Base-by-base conservation (phyloP, 2,113 vertebrate species). In the Corynorhinus townsendii region DNA sequence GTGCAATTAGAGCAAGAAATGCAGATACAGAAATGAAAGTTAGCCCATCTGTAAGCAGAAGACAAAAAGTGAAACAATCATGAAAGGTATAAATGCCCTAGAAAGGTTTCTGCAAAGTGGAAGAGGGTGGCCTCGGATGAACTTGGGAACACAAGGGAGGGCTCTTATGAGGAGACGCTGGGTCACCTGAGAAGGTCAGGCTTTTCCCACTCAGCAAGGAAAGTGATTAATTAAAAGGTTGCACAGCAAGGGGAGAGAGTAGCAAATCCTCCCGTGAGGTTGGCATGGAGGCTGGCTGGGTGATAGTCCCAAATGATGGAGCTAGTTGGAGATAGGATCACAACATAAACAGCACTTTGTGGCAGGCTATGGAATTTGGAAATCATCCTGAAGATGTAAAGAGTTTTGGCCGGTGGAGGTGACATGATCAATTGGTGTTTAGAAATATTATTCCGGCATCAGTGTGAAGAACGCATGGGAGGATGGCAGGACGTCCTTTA, bases 381-480 rank as follows among this genome's bases (percentile, higher is more conserved):
- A 95, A 68, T 76, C 76, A 84, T 92, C 92, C 87, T 77, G 87
- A 93, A 68, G 83, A 66, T 93, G 43, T 85, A 72, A 90, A 95
- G 92, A 72, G 38, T 93, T 95, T 95, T 96, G 96, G 87, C 95
- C 87, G 73, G 84, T 93, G 35, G 54, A 91, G 47, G 30, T 90
- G 92, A 93, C 86, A 81, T n/a, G 72, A 92, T 93, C 90, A 83
- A 40, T 96, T 85, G 54, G 66, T 87, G 85, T 66, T 95, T 90
- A 94, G 96, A 96, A 96, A 92, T 96, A 97, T 49, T 93, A 52
- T 52, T 87, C 81, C 94, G 96, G 83, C 89, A 90, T 95, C n/a
- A 28, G 11, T 43, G 20, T 89, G 62, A 91, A 86, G 62, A 93
- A 86, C 93, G 94, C 96, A 88, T 83, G 79, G 71, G 76, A 95